phyloP scores from a whole-genome alignment of 2,888 invertebrate species.

The Gibbula magus region DNA sequence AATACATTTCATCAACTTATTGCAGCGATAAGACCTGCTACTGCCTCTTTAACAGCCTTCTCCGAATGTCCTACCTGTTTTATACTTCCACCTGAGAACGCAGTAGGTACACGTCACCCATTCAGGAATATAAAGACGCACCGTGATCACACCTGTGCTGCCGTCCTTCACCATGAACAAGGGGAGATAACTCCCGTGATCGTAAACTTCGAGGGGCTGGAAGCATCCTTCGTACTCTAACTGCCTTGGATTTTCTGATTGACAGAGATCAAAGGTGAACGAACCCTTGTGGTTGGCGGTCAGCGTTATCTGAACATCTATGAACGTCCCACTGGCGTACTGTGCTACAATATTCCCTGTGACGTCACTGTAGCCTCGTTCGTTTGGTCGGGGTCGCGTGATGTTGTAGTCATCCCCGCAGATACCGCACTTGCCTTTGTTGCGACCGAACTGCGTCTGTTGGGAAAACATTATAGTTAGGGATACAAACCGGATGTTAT shows the following conservation, averaged over 20 bases:
- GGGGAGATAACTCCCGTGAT: neutral
- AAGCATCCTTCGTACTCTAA: neutral
- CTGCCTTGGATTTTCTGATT: neutral
- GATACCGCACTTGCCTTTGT: neutral
- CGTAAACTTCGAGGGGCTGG: neutral
- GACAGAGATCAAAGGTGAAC: neutral
- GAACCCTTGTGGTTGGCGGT: neutral
- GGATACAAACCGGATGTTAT: too few relatives aligned
- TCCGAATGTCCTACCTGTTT: neutral
- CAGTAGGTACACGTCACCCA: neutral
- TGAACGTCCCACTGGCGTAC: neutral
- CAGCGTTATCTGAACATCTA: neutral
- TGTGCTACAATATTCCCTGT: neutral
- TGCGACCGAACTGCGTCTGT: neutral
- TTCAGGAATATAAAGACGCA: neutral
- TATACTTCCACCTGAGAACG: constrained; percentile 1
- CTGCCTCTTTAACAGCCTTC: too few relatives aligned
- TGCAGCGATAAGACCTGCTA: too few relatives aligned
- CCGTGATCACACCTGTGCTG: neutral
- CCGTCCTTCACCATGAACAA: neutral
- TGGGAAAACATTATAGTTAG: too few relatives aligned
- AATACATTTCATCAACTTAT: too few relatives aligned
- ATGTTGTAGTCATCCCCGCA: constrained; percentile 4
- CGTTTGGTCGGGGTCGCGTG: neutral
- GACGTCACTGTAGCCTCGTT: neutral